A percentile compares a stretch with the other conserved stretches of the same genome.
Evolutionary conservation across 2,113 vertebrate species (phyloP).

Genomic region (Psammodynastes pulverulentus): DNA sequence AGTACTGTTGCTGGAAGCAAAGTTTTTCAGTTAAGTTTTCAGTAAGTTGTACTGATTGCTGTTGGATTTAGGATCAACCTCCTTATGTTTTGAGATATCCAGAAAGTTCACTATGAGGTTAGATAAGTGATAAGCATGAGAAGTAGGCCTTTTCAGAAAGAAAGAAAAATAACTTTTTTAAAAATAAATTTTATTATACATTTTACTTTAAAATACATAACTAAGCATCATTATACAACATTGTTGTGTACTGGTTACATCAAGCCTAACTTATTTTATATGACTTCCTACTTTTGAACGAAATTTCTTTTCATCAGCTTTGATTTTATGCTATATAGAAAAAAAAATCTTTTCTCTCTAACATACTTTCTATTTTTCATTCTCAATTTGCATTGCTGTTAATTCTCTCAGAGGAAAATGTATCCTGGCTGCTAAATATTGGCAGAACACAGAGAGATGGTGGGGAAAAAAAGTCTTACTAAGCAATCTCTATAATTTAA

Average conservation of each 20-base stretch:
- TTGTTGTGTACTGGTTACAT: too few relatives aligned
- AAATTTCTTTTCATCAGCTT: neutral
- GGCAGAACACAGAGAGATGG: constrained; percentile 24
- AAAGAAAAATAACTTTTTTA: neutral
- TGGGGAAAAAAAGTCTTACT: constrained; percentile 20
- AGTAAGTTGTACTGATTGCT: neutral
- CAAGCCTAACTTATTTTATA: neutral
- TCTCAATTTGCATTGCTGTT: constrained; percentile 23
- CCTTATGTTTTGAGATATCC: neutral
- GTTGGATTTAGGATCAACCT: neutral
- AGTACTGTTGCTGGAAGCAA: neutral
- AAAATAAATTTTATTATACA: too few relatives aligned
- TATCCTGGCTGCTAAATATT: constrained; percentile 47
- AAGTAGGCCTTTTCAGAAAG: neutral
- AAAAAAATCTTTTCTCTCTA: constrained; percentile 19
- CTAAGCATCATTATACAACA: too few relatives aligned
- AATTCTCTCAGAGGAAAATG: constrained; percentile 45
- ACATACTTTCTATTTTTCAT: constrained; percentile 44
- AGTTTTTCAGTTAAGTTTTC: neutral
- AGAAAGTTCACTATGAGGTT: neutral
- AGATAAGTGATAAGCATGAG: neutral
- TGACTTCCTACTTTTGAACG: neutral
- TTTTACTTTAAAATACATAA: too few relatives aligned
- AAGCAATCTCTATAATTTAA: constrained; percentile 38
- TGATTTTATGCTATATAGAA: constrained; percentile 7